Evolutionary conservation across 2,888 invertebrate genomes (phyloP).

Genomic region (Tetropium fuscum): DNA sequence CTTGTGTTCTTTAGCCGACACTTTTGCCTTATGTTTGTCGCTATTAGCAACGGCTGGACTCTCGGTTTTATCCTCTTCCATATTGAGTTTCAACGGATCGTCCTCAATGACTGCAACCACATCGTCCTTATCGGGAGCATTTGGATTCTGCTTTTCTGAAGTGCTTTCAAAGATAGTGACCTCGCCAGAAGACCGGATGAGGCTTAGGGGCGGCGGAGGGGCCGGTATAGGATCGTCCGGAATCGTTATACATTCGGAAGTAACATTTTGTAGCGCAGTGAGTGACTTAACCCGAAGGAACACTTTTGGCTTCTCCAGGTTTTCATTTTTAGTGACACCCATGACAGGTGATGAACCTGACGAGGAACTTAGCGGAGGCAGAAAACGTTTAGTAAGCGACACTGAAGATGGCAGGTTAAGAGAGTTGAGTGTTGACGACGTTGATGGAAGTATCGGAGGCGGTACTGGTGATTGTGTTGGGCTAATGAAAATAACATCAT

Average conservation of each 20-base stretch:
- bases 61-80: background rate
- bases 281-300: slow-evolving; percentile 58
- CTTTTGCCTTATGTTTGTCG: background rate
- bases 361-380: background rate
- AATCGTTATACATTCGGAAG: slow-evolving; percentile 60
- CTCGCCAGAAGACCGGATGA: background rate
- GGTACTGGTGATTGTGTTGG: slow-evolving; percentile 46
- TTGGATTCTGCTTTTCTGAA: slow-evolving; percentile 23
- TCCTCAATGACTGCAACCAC: background rate
- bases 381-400: background rate
- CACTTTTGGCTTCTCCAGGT: slow-evolving; percentile 18
- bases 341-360: background rate
- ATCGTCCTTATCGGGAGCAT: background rate
- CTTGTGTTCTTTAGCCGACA: background rate
- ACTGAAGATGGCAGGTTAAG: slow-evolving; percentile 26
- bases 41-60: background rate
- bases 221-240: slow-evolving; percentile 54
- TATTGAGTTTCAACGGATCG: background rate
- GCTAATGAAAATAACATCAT: slow-evolving; percentile 68
- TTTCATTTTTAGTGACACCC: background rate
- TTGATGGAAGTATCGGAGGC: slow-evolving; percentile 31
- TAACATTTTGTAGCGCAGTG: slow-evolving; percentile 53
- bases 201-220: slow-evolving; percentile 11
- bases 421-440: slow-evolving; percentile 21
- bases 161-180: background rate